phyloP scores from a whole-genome alignment of 2,888 invertebrate genomes.

The Notodonta ziczac region DNA sequence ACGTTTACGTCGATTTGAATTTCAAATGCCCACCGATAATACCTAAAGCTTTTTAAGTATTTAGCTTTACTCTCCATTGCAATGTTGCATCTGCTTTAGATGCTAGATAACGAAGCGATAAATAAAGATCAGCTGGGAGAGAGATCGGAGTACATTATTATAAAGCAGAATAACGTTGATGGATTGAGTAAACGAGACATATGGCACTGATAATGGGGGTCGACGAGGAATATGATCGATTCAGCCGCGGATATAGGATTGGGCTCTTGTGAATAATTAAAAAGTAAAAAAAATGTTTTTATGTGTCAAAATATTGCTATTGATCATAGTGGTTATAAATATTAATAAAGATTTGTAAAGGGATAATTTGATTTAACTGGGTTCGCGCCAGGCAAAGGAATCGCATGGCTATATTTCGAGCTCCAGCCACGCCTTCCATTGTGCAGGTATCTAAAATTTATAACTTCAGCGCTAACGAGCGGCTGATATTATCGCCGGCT shows the following conservation, averaged over 20 bases:
- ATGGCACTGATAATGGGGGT: no score
- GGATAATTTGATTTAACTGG: slow-evolving; percentile 2
- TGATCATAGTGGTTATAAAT: not conserved
- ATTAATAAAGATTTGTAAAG: not conserved
- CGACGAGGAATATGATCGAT: no score
- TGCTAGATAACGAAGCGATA: no score
- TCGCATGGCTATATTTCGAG: slow-evolving; percentile 39
- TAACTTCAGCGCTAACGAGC: slow-evolving; percentile 74
- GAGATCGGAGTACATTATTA: no score
- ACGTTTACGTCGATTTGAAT: slow-evolving; percentile 32
- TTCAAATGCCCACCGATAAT: slow-evolving; percentile 14
- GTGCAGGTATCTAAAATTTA: slow-evolving; percentile 67
- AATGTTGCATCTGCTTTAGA: no score
- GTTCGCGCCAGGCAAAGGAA: slow-evolving; percentile 1
- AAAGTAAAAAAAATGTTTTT: no score
- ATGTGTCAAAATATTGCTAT: no score
- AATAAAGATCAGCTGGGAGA: no score
- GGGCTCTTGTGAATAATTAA: no score
- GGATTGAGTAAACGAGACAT: no score
- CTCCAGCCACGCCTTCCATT: slow-evolving; percentile 63
- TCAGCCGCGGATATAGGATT: no score
- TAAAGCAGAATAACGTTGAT: no score
- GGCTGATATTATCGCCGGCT: slow-evolving; percentile 65
- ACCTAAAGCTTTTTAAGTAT: not conserved
- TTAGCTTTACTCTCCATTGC: not conserved